Percentiles rank a stretch among this genome's conserved stretches.
Evolutionary conservation across 2,888 invertebrate species (phyloP).

Genomic region (Xestia xanthographa): DNA sequence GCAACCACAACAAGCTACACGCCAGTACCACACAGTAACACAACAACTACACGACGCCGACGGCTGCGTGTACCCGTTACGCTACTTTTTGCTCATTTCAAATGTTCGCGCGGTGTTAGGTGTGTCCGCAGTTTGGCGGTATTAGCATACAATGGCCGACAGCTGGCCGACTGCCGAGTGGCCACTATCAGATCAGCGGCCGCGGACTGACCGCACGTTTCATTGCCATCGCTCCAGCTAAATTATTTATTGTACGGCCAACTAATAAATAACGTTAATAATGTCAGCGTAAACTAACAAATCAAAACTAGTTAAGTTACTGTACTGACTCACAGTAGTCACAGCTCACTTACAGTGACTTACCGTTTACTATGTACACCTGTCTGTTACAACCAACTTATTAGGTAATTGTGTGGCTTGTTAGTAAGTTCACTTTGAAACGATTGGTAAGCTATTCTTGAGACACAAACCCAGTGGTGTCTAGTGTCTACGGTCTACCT

Average conservation of each 20-base stretch:
- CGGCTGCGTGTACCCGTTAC: constrained; percentile 39
- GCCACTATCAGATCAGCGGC: constrained; percentile 60
- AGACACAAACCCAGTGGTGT: neutral
- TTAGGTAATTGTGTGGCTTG: neutral
- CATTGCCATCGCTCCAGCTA: constrained; percentile 40
- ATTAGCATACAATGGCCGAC: constrained; percentile 82
- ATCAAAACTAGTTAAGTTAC: constrained; percentile 39
- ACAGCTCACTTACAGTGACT: neutral
- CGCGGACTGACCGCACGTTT: constrained; percentile 32
- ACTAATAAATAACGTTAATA: constrained; percentile 54
- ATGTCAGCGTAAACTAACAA: constrained; percentile 31
- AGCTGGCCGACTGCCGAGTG: constrained; percentile 67
- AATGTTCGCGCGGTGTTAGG: constrained; percentile 54
- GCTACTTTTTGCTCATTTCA: constrained; percentile 61
- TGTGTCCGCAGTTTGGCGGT: constrained; percentile 62
- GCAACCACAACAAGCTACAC: neutral
- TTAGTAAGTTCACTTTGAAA: neutral
- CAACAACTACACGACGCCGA: too few species aligned
- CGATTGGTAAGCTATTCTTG: neutral
- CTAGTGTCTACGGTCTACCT: too few species aligned
- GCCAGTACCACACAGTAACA: too few species aligned
- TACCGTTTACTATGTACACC: constrained; percentile 17
- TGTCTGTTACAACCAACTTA: constrained; percentile 10
- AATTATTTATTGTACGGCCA: constrained; percentile 47
- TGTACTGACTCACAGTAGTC: neutral